Base-by-base conservation (phyloP, 2,888 invertebrate species). In the Chrysina gloriosa region DNA sequence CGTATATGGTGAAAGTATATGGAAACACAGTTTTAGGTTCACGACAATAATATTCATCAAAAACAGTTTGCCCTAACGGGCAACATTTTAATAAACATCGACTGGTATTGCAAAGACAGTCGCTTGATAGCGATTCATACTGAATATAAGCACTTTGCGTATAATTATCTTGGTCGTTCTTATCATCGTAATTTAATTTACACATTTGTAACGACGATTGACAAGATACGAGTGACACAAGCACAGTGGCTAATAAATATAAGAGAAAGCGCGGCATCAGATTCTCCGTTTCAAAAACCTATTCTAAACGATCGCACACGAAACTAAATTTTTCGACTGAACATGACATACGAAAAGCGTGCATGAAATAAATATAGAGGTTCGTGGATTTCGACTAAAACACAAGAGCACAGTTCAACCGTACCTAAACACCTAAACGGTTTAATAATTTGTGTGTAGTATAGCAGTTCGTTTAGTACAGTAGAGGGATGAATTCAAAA, bases 251-350 rank as follows among this genome's bases (percentile, higher is more conserved):
- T n/a, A 58, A 14, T 58, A 58, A 25, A 58, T 6, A 42, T 11
- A 19, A 3, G 25, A 16, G 16, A 16, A 23, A 39, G 27, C 39
- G 16, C 58, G 42, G 7, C 42, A 27, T 58, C 23, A n/a, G 27
- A 14, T 16, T 58, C 16, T 14, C 21, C 34, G 25, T 36, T 42
- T 11, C 58, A 19, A 14, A 42, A 27, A 42, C 58, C 42, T 19
- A 39, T 34, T 58, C 42, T 6, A n/a, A 42, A 58, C 39, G 42
- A 27, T 23, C 58, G 58, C 34, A 42, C 58, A 58, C 58, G 42
- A 58, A 42, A 58, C 42, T 58, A 42, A 56, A 23, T 56, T 36
- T 36, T 58, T 58, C 42, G 25, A 42, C 11, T 19, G 42, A 58
- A 25, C 39, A 58, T 42, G 39, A 25, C 16, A 23, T 23, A 25